phyloP scores from a whole-genome alignment of 2,797 vertebrate species.

The Phoebastria nigripes region DNA sequence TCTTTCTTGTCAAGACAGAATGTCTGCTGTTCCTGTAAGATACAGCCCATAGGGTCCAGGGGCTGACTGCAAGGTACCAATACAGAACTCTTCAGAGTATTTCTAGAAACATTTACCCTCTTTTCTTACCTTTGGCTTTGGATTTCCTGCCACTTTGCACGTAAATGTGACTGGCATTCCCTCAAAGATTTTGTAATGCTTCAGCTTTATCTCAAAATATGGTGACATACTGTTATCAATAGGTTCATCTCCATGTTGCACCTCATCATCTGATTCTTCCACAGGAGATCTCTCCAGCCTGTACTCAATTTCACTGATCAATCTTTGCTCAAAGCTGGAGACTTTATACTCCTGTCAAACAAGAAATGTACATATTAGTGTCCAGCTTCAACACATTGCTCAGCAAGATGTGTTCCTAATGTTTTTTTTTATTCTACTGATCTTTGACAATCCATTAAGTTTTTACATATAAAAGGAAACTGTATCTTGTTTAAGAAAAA shows the following conservation, averaged over 20 bases:
- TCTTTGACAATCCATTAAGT: slow-evolving; percentile 27
- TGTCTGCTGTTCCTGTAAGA: background rate
- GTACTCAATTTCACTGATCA: slow-evolving; percentile 98
- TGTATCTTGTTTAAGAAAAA: slow-evolving; percentile 22
- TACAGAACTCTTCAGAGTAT: background rate
- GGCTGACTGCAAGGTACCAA: background rate
- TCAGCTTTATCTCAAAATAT: slow-evolving; percentile 88
- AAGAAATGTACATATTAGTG: slow-evolving; percentile 13
- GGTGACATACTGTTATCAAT: slow-evolving; percentile 77
- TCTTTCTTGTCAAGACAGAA: background rate
- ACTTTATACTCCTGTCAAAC: slow-evolving; percentile 92
- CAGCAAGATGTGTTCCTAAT: background rate
- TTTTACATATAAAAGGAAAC: slow-evolving; percentile 41
- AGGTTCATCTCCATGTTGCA: slow-evolving; percentile 80
- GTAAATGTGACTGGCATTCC: slow-evolving; percentile 94
- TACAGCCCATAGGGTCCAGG: background rate
- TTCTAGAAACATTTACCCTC: background rate
- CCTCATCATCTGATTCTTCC: slow-evolving; percentile 91
- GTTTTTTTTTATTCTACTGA: background rate
- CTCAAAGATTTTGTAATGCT: slow-evolving; percentile 97
- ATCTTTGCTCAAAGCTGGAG: slow-evolving; percentile 96
- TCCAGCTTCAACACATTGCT: background rate
- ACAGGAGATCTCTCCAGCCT: slow-evolving; percentile 92
- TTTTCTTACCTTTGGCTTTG: slow-evolving; percentile 90
- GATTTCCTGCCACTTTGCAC: slow-evolving; percentile 90